Evolutionary conservation across 2,888 invertebrate species (phyloP).

Genomic region (Rosalia funebris): DNA sequence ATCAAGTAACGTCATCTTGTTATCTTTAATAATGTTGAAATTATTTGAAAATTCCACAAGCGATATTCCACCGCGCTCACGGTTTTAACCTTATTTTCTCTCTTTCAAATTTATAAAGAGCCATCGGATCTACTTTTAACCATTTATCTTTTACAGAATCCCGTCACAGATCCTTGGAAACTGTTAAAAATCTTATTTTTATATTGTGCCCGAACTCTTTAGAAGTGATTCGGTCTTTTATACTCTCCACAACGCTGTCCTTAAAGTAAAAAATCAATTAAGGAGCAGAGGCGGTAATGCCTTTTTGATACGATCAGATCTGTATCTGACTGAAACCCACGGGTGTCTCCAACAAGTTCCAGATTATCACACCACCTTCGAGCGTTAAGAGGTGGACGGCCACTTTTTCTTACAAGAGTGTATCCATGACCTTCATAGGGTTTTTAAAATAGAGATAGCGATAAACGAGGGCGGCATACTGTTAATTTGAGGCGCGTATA

Average conservation of each 20-base stretch:
- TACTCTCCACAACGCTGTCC: background rate
- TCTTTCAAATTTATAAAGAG: background rate
- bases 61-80: too few species aligned
- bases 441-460: too few species aligned
- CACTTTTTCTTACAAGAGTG: background rate
- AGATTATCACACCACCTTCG: conserved; percentile 5
- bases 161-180: background rate
- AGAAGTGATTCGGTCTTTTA: conserved; percentile 19
- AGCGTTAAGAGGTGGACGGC: background rate
- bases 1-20: too few species aligned
- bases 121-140: background rate
- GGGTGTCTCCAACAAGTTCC: conserved; percentile 28
- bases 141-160: too few species aligned
- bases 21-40: too few species aligned
- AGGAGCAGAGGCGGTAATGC: conserved; percentile 40
- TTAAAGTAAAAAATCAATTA: conserved; percentile 40
- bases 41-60: too few species aligned
- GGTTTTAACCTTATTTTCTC: too few species aligned
- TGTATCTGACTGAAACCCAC: conserved; percentile 31
- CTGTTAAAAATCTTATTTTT: background rate
- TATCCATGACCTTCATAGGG: too few species aligned
- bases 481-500: too few species aligned
- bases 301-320: conserved; percentile 42
- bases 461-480: too few species aligned
- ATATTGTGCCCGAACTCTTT: conserved; percentile 1